Base-by-base conservation (phyloP, 2,888 invertebrate species). In the Capitulum mitella region DNA sequence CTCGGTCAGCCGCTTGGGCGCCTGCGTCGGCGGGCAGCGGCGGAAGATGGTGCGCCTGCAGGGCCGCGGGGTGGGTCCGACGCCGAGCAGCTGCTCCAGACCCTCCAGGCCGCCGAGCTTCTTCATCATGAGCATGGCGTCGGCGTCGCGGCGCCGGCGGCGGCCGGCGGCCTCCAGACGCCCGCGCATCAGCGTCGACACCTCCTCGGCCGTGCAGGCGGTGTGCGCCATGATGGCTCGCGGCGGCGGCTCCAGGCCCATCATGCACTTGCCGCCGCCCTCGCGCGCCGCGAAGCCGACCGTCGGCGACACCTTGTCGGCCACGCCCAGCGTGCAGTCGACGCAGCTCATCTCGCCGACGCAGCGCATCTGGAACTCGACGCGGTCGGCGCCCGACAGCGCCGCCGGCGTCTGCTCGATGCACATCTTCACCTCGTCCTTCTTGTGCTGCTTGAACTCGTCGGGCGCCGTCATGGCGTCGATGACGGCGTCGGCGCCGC, bases 391-490 rank as follows among this genome's bases (percentile, higher is more conserved):
- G 6, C 37, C 26, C 40, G 22, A 26, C 37, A 70, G 37, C 8
- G 8, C 40, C 8, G 26, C 29, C 22, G 70, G 70, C 40, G 70
- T 70, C 22, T 26, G 22, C 10, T 26, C 22, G 70, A 70, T 40
- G 70, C 70, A 70, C 37, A 70, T 2, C 10, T 40, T 6, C 26
- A 26, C 26, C 26, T 26, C 1, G 1, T 40, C 1, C 70, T 70
- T 70, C 70, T n/a, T 22, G 37, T 70, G 22, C 37, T 3, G 3
- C 70, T 70, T 70, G 70, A 29, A 70, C 10, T 70, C 70, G 70
- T 70, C 70, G 37, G 22, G 37, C 5, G 70, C 70, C 34, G 70
- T 70, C 37, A 70, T 40, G 70, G 19, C 40, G 70, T 70, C 70
- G 10, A 70, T 22, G 6, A 70, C 6, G 37, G 37, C 40, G 40